Conservation (phyloP, 92 coral and sea anemone species). For the Desmophyllum pertusum region DNA sequence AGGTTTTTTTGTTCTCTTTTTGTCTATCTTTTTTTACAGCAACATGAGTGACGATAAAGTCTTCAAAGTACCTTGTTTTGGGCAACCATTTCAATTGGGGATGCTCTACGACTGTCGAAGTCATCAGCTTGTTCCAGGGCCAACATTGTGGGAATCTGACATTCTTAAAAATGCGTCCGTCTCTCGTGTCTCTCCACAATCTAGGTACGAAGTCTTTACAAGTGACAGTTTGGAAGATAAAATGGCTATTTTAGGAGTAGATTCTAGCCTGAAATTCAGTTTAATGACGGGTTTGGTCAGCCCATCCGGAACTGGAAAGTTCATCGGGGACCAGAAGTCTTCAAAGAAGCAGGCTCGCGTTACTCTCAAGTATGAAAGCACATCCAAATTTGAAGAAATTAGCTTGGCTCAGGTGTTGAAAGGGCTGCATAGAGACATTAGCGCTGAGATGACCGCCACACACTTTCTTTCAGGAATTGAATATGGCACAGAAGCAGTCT, state of each 20-base stretch:
- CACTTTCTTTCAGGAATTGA: conserved; percentile 8
- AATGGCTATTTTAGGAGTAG: not conserved
- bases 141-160: conserved; percentile 15
- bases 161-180: not conserved
- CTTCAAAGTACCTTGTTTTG: conserved; percentile 15
- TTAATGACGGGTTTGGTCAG: conserved; percentile 13
- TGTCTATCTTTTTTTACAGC: not conserved
- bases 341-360: not conserved
- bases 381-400: not conserved
- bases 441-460: not conserved
- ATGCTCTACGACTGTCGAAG: conserved; percentile 29
- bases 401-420: not conserved
- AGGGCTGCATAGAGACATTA: not conserved
- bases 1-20: not conserved
- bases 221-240: conserved; percentile 12
- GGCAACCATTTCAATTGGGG: conserved; percentile 15
- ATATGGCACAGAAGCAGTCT: conserved; percentile 1
- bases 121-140: conserved; percentile 1
- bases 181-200: conserved; percentile 9
- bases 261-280: conserved; percentile 4
- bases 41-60: conserved; percentile 11
- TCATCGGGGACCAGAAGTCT: not conserved
- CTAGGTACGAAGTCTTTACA: conserved; percentile 12
- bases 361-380: conserved; percentile 6
- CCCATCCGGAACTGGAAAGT: conserved; percentile 9